phyloP scores from a whole-genome alignment of 2,797 vertebrate genomes.

The Pterois miles region DNA sequence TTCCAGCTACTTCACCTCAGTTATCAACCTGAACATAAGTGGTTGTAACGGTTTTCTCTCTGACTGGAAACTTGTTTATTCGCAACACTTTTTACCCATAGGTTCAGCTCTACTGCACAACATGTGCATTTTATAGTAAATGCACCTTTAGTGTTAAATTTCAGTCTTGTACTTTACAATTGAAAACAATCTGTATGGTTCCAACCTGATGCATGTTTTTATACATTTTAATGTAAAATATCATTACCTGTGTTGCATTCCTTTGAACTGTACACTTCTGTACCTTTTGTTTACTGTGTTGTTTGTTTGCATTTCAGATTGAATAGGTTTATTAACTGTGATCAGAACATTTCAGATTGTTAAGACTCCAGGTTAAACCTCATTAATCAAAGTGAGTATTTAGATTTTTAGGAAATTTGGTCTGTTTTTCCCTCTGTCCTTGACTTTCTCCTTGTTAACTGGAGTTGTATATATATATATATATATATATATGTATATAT shows the following conservation, averaged over 20 bases:
- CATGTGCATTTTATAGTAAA: slow-evolving; percentile 5
- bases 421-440: not conserved
- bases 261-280: slow-evolving; percentile 20
- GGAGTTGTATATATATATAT: slow-evolving; percentile 56
- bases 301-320: slow-evolving; percentile 18
- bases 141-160: slow-evolving; percentile 30
- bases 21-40: slow-evolving; percentile 13
- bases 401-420: slow-evolving; percentile 6
- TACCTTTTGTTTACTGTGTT: slow-evolving; percentile 20
- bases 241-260: slow-evolving; percentile 3
- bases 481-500: slow-evolving; percentile 34
- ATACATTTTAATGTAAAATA: slow-evolving; percentile 20
- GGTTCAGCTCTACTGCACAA: slow-evolving; percentile 1
- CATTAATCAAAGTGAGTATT: not conserved
- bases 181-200: slow-evolving; percentile 30
- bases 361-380: slow-evolving; percentile 18
- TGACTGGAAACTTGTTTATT: slow-evolving; percentile 37
- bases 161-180: slow-evolving; percentile 31
- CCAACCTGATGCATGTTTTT: slow-evolving; percentile 29
- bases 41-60: slow-evolving; percentile 11
- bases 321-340: slow-evolving; percentile 10
- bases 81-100: not conserved
- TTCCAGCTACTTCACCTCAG: slow-evolving; percentile 39
- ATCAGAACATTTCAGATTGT: slow-evolving; percentile 29
- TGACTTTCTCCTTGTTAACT: slow-evolving; percentile 39